A percentile compares a stretch with the other conserved stretches of the same genome.
Evolutionary conservation across 2,113 vertebrate species (phyloP).

Genomic region (Sterna hirundo): DNA sequence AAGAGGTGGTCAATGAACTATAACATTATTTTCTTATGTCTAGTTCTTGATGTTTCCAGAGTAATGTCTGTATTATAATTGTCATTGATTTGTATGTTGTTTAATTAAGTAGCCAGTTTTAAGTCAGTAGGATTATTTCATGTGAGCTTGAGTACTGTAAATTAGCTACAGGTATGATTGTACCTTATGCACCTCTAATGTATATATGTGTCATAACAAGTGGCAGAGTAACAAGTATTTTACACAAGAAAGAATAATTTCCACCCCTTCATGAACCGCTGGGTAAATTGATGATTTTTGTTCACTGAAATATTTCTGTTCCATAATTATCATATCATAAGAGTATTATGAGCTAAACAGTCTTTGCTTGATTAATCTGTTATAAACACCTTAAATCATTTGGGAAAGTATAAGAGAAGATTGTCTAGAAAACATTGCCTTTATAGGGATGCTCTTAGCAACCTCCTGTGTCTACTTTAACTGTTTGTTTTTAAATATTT

Average conservation of each 20-base stretch:
- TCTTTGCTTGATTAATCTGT: background rate
- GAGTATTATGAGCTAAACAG: background rate
- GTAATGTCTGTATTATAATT: background rate
- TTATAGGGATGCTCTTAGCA: background rate
- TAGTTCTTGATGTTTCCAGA: background rate
- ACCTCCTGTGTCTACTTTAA: background rate
- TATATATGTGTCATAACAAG: background rate
- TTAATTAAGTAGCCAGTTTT: background rate
- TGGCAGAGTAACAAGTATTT: background rate
- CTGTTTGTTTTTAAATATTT: background rate
- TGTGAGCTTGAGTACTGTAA: background rate
- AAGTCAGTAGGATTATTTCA: background rate
- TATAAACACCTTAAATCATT: background rate
- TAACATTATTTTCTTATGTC: background rate
- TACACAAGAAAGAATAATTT: background rate
- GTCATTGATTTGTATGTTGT: background rate
- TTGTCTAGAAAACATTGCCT: background rate
- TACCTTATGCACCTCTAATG: background rate
- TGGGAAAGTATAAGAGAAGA: background rate
- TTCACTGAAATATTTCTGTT: background rate
- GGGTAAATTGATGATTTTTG: background rate
- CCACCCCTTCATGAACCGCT: background rate
- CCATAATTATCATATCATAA: background rate
- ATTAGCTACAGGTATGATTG: accelerated
- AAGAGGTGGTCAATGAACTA: background rate